Base-by-base conservation (phyloP, 2,797 vertebrate genomes). In the Loriculus beryllinus region DNA sequence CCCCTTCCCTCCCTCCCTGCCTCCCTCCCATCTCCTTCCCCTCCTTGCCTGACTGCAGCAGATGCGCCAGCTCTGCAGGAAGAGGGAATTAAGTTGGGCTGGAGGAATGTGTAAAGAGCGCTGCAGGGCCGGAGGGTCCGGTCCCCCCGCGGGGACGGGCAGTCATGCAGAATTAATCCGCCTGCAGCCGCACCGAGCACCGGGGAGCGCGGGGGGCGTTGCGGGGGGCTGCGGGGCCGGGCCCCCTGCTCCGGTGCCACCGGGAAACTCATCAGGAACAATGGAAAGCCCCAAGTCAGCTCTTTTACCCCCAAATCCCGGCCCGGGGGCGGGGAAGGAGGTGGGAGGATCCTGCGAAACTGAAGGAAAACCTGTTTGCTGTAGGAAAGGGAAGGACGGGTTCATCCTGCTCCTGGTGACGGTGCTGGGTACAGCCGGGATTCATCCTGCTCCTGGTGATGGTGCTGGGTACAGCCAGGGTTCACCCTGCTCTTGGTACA, bases 151-250 rank as follows among this genome's bases (percentile, higher is more conserved):
- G 96, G 98, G 97, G 98, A 91, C 77, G 93, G 97, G 97, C 98
- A 97, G 97, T 97, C 98, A 98, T 97, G 98, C 98, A 97, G 97
- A 97, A 98, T 97, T 98, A 98, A 98, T 98, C 98, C 54, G 54
- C 54, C 54, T 22, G 54, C 54, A 33, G 54, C 54, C 54, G 54
- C 54, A 33, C 54, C 21, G 54, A 56, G n/a, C 54, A 31, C 54
- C n/a, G 54, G n/a, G 54, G n/a, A 93, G 59, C 33, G 54, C 62
- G 67, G 51, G 60, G 90, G 90, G 93, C 85, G 89, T 91, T 64
- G 78, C 92, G 86, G 91, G 62, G 89, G 90, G 91, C 76, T 83
- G 95, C 80, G 80, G 29, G 78, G 35, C 7, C 59, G 86, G 78
- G 92, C 90, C 95, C 86, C 60, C 51, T 49, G 78, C 94, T 91